Base-by-base conservation (phyloP, 2,888 invertebrate species). In the Odiellus spinosus region DNA sequence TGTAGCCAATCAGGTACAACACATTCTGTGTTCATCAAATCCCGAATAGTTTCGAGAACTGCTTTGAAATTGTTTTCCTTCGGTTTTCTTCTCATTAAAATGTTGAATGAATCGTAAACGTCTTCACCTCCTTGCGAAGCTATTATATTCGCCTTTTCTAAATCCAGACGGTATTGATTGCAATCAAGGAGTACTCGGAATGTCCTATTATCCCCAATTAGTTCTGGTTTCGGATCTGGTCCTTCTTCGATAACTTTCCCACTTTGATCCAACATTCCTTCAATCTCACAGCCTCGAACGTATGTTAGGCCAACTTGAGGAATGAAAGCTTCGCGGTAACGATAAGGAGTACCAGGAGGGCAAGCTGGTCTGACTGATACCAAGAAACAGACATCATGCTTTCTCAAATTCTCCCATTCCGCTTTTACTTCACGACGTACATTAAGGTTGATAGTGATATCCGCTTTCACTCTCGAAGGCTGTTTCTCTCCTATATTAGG, bases 1-100 rank as follows among this genome's bases (percentile, higher is more conserved):
- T 88, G 87, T n/a, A 91, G 68, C 90, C 90, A 91, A 55, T 87
- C 82, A 0, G 93, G 93, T 3, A 95, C 93, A 11, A 95, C 91
- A 64, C 91, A 95, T 65, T 90, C 86, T 0, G 96, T 96, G 64
- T 99, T 99, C 93, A 99, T 95, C 56, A 99, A 73, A 67, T 96
- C 91, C 2, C 98, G 73, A 50, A 99, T 99, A 0, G 98, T 99
- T 67, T 96, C 95, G 58, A 99, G 68, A 1, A 99, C 98, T 0
- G 98, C 98, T 69, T 99, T 99, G 68, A 99, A 99, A 68, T 99
- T 99, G 65, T 99, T 99, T 68, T 98, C 95, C 62, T 99, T 98
- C 0, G 98, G 96, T 65, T 96, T 96, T n/a, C 98, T 76, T 34
- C 98, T 76, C 78, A 99, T 84, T 48, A 99, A 77, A 44, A 99